Base-by-base conservation (phyloP, 2,888 invertebrate species). In the Agrochola circellaris region DNA sequence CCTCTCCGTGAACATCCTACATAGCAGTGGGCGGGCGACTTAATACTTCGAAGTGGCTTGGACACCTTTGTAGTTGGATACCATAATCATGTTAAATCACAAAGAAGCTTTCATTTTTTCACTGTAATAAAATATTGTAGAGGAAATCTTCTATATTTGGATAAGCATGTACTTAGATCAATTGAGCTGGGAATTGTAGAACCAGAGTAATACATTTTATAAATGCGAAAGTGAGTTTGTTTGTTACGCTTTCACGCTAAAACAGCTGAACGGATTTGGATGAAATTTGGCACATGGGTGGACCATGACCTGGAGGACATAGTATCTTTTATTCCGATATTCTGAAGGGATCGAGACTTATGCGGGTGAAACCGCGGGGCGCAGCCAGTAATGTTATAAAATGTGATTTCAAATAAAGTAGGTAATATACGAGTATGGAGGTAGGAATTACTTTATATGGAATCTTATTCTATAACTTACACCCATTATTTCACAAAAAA, bases 131-230 rank as follows among this genome's bases (percentile, higher is more conserved):
- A 65, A 69, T 54, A 61, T 83, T 68, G 23, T 23, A 71, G 45
- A 26, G 58, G 26, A 3, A 64, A 54, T 70, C 15, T 56, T 75
- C 45, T 60, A 20, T 65, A 45, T 79, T 69, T 34, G 51, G n/a
- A 30, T 79, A 68, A 56, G 20, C 30, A 64, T 45, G 30, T 58
- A 2, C 42, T 13, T 45, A 72, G 38, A 11, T 56, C 23, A 56
- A 61, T 83, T 72, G 68, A 42, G 54, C 15, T 65, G 68, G 65
- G 79, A 83, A 66, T 81, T 69, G 71, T 34, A 42, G 54, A 65
- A 15, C 62, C 48, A 26, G 9, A 70, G 30, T 61, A 58, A 66
- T 78, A 70, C 54, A 78, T 38, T 9, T 38, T 38, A 38, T 38
- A 38, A 38, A 38, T 38, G 8, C 38, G 38, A 38, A 38, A 38